Percentiles rank a stretch among this genome's conserved stretches.
Conservation (phyloP, 2,888 invertebrate species). For the Aleiodes alternator region DNA sequence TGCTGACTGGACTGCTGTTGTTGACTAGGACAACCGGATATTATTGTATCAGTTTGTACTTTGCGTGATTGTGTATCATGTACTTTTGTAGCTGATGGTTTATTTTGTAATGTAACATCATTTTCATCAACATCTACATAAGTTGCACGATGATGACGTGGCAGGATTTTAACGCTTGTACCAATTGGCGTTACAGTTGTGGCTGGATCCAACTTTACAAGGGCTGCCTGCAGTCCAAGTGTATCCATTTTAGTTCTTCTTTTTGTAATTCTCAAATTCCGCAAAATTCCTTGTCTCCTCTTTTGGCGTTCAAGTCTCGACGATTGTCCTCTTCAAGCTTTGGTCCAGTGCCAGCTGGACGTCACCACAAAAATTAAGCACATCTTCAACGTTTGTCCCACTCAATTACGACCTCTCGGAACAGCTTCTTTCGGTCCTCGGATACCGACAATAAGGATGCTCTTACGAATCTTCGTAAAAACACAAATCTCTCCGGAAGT, state of each 20-base stretch:
- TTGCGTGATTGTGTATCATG: slow-evolving; percentile 22
- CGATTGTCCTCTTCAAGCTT: not conserved
- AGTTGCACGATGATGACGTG: slow-evolving; percentile 57
- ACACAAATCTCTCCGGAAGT: no score
- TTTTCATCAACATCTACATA: slow-evolving; percentile 62
- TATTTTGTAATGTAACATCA: slow-evolving; percentile 53
- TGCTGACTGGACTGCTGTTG: slow-evolving; percentile 40
- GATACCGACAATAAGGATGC: no score
- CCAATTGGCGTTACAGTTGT: slow-evolving; percentile 73
- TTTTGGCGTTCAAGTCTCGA: not conserved
- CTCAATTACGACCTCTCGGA: not conserved
- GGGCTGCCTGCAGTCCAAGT: slow-evolving; percentile 71
- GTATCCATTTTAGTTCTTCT: slow-evolving; percentile 66
- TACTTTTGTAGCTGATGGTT: slow-evolving; percentile 20
- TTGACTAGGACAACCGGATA: slow-evolving; percentile 21
- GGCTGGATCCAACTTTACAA: slow-evolving; percentile 72
- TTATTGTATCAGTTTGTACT: slow-evolving; percentile 46
- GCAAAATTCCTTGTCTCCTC: not conserved
- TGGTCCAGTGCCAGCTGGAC: slow-evolving; percentile 35
- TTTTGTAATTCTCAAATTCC: slow-evolving; percentile 11
- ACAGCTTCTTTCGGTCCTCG: no score
- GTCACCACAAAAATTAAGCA: not conserved
- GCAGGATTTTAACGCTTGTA: slow-evolving; percentile 63
- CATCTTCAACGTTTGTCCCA: not conserved
- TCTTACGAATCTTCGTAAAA: no score